phyloP scores from a whole-genome alignment of 2,888 invertebrate genomes.

The Sialis fuliginosa region DNA sequence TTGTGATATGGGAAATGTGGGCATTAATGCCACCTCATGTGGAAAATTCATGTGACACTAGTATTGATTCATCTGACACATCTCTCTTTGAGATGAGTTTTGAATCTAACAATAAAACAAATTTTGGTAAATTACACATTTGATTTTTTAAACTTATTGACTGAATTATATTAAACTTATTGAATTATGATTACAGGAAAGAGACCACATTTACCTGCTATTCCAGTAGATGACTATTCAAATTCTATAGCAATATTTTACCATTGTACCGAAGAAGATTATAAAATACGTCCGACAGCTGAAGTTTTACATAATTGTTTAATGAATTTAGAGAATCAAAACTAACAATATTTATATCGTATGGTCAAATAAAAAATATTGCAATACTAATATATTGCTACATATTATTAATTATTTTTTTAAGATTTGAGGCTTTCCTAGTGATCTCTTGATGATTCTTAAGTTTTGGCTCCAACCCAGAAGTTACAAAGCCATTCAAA shows the following conservation, averaged over 20 bases:
- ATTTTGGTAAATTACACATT: background rate
- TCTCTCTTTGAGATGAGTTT: background rate
- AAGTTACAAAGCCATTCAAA: too few species aligned
- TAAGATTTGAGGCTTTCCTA: too few species aligned
- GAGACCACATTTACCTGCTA: slow-evolving; percentile 48
- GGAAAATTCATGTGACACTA: background rate
- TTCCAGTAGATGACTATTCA: slow-evolving; percentile 39
- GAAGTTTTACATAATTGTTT: slow-evolving; percentile 6
- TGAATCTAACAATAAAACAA: background rate
- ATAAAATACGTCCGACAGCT: slow-evolving; percentile 41
- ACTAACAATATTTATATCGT: too few species aligned
- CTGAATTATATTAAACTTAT: background rate
- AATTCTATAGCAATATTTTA: slow-evolving; percentile 49
- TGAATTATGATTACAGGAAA: slow-evolving; percentile 33
- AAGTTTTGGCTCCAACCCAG: too few species aligned
- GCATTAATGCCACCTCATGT: slow-evolving; percentile 41
- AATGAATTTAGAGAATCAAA: too few species aligned
- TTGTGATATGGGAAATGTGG: slow-evolving; percentile 69
- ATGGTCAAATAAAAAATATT: too few species aligned
- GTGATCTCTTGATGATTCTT: too few species aligned
- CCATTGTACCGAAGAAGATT: slow-evolving; percentile 45
- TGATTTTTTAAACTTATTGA: background rate
- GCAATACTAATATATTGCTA: too few species aligned
- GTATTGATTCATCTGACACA: background rate
- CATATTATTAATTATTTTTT: too few species aligned